Percentiles rank a stretch among this genome's conserved stretches.
Conservation (phyloP, 2,797 vertebrate species). For the Thamnophis elegans region DNA sequence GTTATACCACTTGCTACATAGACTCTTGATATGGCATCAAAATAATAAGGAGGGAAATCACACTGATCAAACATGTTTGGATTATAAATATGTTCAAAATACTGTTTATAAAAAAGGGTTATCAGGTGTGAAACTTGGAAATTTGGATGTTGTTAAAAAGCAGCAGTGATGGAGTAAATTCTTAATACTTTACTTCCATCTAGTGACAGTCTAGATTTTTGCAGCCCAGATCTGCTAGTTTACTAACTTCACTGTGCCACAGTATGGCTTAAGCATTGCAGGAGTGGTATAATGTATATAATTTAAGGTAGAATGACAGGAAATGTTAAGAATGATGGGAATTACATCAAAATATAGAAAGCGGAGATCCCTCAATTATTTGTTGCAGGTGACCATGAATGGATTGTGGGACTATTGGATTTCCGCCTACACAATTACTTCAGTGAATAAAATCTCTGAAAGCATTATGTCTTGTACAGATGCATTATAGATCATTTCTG, state of each 20-base stretch:
- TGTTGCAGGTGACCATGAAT: background rate
- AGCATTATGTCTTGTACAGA: background rate
- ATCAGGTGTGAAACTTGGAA: background rate
- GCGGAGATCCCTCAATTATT: background rate
- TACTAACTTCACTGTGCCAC: background rate
- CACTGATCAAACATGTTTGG: background rate
- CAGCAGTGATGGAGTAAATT: background rate
- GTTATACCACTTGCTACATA: background rate
- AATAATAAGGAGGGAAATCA: background rate
- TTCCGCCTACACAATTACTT: background rate
- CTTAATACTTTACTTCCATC: background rate
- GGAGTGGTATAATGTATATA: background rate
- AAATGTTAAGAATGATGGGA: background rate
- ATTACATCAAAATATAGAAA: background rate
- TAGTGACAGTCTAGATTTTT: background rate
- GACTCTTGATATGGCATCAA: background rate
- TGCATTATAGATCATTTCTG: background rate
- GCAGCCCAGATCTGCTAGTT: background rate
- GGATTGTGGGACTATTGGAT: background rate
- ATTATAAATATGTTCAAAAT: background rate
- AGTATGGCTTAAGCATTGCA: background rate
- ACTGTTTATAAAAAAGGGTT: background rate
- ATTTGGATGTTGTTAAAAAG: background rate
- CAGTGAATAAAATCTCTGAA: background rate
- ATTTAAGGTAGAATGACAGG: background rate